phyloP scores from a whole-genome alignment of 2,888 invertebrate species.

The Sepioteuthis lessoniana region DNA sequence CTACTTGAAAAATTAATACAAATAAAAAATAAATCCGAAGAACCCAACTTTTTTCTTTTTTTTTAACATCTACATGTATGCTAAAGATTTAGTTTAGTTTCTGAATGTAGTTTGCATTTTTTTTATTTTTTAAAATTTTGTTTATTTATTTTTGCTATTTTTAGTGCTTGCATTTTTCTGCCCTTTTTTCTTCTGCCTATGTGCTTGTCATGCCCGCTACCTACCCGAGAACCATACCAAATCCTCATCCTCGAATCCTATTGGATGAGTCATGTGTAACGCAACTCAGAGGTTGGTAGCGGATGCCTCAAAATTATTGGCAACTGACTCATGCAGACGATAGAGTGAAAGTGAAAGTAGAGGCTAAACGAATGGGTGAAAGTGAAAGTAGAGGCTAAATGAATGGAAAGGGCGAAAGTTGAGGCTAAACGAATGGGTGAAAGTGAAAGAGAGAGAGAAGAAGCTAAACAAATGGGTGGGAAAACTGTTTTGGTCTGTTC shows the following conservation, averaged over 20 bases:
- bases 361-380: neutral
- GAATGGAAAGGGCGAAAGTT: no score
- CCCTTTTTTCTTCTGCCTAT: neutral
- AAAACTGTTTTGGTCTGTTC: neutral
- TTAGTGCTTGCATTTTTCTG: neutral
- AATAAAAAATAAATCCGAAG: neutral
- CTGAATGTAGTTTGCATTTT: no score
- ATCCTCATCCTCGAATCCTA: conserved; percentile 9
- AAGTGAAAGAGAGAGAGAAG: no score
- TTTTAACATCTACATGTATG: neutral
- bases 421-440: neutral
- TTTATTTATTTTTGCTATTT: neutral
- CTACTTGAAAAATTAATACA: neutral
- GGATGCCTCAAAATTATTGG: conserved; percentile 33
- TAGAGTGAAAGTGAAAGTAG: neutral
- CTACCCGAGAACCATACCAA: neutral
- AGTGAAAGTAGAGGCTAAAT: no score
- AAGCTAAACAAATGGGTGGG: neutral
- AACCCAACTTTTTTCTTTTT: neutral
- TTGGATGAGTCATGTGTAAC: conserved; percentile 33
- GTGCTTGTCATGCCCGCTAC: neutral
- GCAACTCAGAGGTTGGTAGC: neutral
- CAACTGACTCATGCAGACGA: neutral
- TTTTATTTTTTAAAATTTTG: no score
- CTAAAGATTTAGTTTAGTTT: no score